These are phyloP conservation scores for Climacteris rufus DNA, from an alignment of 2,113 vertebrate species.

Conservation along the genomic window DNA sequence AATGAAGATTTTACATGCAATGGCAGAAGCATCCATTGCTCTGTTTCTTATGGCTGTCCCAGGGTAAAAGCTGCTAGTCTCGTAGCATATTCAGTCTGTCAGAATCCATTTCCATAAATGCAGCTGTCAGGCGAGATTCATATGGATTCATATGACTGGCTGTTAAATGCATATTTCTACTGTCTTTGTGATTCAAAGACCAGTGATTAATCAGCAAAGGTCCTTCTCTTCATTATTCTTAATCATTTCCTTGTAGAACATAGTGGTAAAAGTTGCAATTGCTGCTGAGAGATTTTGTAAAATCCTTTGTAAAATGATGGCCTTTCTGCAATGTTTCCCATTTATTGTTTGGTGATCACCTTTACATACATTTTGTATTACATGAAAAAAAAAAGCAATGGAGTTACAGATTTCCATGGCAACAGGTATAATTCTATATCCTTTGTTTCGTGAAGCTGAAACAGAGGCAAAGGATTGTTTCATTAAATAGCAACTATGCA, in stretches of 20 bases:
- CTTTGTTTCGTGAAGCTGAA: not conserved
- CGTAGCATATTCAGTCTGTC: constrained; percentile 12
- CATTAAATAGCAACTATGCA: not conserved
- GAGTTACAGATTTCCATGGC: not conserved
- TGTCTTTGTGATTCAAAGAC: not conserved
- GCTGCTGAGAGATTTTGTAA: not conserved
- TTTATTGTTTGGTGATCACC: not conserved
- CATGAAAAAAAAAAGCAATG: not conserved
- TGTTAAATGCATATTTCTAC: not conserved
- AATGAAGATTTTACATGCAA: not conserved
- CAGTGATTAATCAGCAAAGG: not conserved
- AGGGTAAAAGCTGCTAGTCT: constrained; percentile 12
- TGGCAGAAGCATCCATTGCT: not conserved
- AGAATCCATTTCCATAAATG: constrained; percentile 23
- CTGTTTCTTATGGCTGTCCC: not conserved
- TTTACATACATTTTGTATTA: not conserved
- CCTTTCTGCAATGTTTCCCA: not conserved
- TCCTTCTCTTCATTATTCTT: not conserved
- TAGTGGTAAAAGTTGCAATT: not conserved
- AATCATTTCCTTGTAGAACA: not conserved
- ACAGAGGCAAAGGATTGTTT: not conserved
- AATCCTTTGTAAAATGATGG: not conserved
- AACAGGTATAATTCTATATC: constrained; percentile 22
- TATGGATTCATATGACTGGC: not conserved
- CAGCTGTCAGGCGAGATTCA: constrained; percentile 15